Evolutionary conservation across 2,113 vertebrate species (phyloP).

Genomic region (Rhagologus leucostigma): DNA sequence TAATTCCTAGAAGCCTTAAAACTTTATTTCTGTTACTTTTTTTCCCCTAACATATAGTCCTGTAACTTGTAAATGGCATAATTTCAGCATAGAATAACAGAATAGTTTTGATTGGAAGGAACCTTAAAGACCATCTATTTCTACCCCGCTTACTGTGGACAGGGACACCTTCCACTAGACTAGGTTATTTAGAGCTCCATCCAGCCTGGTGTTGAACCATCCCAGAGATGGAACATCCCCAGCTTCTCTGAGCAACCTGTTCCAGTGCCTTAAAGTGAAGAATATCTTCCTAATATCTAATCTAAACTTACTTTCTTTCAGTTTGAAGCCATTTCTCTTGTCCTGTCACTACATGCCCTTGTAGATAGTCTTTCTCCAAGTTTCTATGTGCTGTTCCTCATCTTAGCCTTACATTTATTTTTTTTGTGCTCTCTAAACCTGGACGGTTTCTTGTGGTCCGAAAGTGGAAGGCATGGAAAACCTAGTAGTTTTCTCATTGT

Average conservation of each 20-base stretch:
- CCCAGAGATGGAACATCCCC: background rate
- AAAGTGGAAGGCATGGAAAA: background rate
- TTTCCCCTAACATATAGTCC: background rate
- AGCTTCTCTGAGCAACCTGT: background rate
- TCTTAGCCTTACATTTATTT: background rate
- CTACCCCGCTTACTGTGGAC: background rate
- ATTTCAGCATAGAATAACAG: background rate
- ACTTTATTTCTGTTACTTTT: background rate
- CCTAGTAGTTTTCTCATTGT: background rate
- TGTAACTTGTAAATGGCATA: background rate
- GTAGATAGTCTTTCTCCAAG: background rate
- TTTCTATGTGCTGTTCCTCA: background rate
- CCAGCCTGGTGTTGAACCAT: background rate
- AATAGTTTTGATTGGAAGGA: background rate
- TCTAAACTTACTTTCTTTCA: background rate
- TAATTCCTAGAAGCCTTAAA: background rate
- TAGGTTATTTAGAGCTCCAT: background rate
- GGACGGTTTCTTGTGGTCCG: background rate
- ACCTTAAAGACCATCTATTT: background rate
- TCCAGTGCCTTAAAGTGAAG: background rate
- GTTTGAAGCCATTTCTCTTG: background rate
- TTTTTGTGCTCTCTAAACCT: background rate
- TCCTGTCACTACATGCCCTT: background rate
- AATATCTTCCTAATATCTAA: background rate
- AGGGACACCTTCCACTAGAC: background rate